phyloP scores from a whole-genome alignment of 1,140 invertebrate species.

The Neodiprion lecontei region DNA sequence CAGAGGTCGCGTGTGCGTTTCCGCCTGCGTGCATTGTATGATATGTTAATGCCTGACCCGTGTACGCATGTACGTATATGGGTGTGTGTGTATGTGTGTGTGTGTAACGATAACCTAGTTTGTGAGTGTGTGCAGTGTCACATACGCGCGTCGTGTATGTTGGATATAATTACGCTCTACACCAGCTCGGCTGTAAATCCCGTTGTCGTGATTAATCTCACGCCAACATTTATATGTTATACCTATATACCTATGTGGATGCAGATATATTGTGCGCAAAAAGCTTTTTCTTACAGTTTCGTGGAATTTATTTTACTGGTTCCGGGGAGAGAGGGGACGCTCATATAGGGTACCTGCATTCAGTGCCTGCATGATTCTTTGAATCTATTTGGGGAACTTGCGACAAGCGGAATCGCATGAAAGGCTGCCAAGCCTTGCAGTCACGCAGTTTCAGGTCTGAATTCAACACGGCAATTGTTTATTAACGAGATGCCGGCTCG shows the following conservation, averaged over 20 bases:
- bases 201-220: neutral
- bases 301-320: too few relatives aligned
- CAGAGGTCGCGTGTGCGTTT: slow-evolving; percentile 21
- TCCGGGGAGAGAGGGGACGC: too few relatives aligned
- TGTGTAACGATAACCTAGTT: slow-evolving; percentile 22
- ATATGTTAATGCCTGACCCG: slow-evolving; percentile 22
- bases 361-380: too few relatives aligned
- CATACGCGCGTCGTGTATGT: neutral
- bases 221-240: neutral
- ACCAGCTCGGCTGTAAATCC: neutral
- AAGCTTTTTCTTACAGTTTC: neutral
- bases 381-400: too few relatives aligned
- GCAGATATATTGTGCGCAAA: neutral
- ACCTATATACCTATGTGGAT: neutral
- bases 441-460: too few relatives aligned
- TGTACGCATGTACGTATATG: slow-evolving; percentile 21
- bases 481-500: too few relatives aligned
- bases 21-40: slow-evolving; percentile 14
- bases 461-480: too few relatives aligned
- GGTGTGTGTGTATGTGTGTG: slow-evolving; percentile 33
- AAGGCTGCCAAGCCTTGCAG: too few relatives aligned
- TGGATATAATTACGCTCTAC: neutral
- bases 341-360: too few relatives aligned
- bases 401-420: too few relatives aligned
- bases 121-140: neutral